Evolutionary conservation across 2,797 vertebrate genomes (phyloP).

Genomic region (Protonibea diacanthus): DNA sequence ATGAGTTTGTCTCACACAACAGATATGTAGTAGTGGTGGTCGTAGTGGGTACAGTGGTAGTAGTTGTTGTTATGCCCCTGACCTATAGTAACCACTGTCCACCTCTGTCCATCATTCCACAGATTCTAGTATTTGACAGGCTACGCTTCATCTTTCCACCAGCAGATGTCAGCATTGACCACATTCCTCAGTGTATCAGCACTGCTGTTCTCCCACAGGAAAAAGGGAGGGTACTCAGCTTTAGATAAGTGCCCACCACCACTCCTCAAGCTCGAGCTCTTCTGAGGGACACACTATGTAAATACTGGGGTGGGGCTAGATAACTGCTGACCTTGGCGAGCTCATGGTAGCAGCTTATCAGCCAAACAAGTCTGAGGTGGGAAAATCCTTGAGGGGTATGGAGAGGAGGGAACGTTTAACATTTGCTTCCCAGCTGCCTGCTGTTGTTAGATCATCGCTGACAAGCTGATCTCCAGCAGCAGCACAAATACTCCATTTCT

Average conservation of each 20-base stretch:
- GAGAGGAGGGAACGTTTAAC: constrained; percentile 66
- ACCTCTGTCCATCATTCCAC: background rate
- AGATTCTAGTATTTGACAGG: background rate
- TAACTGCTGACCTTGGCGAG: constrained; percentile 67
- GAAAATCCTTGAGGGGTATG: constrained; percentile 61
- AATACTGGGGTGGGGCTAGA: constrained; percentile 60
- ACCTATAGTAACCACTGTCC: background rate
- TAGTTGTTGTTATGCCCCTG: background rate
- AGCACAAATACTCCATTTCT: constrained; percentile 26
- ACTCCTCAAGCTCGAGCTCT: constrained; percentile 41
- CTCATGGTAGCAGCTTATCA: constrained; percentile 53
- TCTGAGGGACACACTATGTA: constrained; percentile 62
- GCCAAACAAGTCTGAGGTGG: constrained; percentile 50
- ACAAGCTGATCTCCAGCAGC: constrained; percentile 58
- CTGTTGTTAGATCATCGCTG: constrained; percentile 70
- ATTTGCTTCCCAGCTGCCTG: constrained; percentile 72
- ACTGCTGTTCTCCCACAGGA: background rate
- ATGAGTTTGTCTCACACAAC: background rate
- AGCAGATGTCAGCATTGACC: constrained; percentile 58
- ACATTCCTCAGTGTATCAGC: background rate
- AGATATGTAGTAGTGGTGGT: too few species aligned
- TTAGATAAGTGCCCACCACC: constrained; percentile 36
- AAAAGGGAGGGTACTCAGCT: constrained; percentile 19
- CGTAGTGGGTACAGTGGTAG: too few species aligned
- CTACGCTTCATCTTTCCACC: constrained; percentile 14